Conservation (phyloP, 2,113 vertebrate species). For the Mormyrus lacerda region DNA sequence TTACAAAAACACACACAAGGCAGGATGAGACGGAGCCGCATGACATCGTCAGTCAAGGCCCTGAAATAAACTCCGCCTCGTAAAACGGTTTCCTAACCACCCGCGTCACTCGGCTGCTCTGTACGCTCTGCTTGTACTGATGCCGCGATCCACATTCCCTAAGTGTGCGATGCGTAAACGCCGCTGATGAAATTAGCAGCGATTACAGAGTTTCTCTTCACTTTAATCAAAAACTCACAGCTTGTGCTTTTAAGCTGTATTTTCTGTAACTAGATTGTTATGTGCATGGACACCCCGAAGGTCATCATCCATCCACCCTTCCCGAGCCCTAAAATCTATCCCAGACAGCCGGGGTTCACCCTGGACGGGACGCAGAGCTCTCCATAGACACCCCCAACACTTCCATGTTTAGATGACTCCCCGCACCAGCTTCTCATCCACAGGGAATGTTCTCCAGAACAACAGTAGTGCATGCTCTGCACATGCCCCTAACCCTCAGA, state of each 20-base stretch:
- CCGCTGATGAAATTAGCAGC: not conserved
- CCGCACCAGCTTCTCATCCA: not conserved
- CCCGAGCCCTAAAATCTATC: not conserved
- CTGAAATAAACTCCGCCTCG: not conserved
- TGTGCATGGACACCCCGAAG: not conserved
- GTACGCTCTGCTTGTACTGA: not conserved
- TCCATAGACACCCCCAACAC: not conserved
- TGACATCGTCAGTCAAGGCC: not conserved
- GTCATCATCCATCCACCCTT: not conserved
- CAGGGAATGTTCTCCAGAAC: not conserved
- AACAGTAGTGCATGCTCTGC: not conserved
- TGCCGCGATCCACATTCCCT: not conserved
- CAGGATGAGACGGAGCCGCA: not conserved
- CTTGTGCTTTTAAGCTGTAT: not conserved
- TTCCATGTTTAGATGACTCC: not conserved
- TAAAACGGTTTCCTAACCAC: not conserved
- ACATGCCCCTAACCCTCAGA: conserved; percentile 18
- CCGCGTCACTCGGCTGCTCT: not conserved
- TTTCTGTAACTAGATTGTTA: not conserved
- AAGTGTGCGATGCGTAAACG: not conserved
- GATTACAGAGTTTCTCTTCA: not conserved
- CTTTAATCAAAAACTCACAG: not conserved
- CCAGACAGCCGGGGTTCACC: not conserved
- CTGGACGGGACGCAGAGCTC: not conserved
- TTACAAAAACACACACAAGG: not conserved